Evolutionary conservation across 2,888 invertebrate genomes (phyloP).

Genomic region (Argyresthia albistria): DNA sequence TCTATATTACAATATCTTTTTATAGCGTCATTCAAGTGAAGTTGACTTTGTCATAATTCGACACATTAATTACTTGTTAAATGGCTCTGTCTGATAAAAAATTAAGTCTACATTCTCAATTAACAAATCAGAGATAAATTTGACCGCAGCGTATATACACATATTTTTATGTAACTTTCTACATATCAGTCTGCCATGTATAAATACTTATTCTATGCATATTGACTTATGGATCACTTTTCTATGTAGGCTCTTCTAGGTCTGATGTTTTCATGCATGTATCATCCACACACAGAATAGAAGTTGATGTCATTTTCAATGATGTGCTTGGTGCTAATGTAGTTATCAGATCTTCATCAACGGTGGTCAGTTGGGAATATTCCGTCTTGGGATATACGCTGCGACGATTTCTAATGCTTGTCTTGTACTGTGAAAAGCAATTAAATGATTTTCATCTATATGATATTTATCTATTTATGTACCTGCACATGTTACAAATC

Average conservation of each 20-base stretch:
- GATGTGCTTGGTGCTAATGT: slow-evolving; percentile 43
- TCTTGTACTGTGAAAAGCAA: slow-evolving; percentile 35
- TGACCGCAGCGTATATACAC: slow-evolving; percentile 8
- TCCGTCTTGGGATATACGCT: slow-evolving; percentile 45
- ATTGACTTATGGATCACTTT: slow-evolving; percentile 34
- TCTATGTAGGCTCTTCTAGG: slow-evolving; percentile 44
- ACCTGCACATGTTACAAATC: too few relatives aligned
- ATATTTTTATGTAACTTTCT: slow-evolving; percentile 42
- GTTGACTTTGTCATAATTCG: not conserved
- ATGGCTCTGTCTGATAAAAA: not conserved
- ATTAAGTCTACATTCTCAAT: too few relatives aligned
- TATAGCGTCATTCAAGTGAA: not conserved
- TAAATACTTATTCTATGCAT: slow-evolving; percentile 36
- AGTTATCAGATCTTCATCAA: slow-evolving; percentile 51
- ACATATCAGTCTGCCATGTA: slow-evolving; percentile 66
- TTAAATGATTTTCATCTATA: not conserved
- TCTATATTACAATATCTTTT: not conserved
- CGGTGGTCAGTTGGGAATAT: slow-evolving; percentile 55
- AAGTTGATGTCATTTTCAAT: slow-evolving; percentile 24
- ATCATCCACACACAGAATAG: slow-evolving; percentile 1
- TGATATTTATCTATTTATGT: too few relatives aligned
- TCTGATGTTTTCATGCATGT: slow-evolving; percentile 22
- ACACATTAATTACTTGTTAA: not conserved
- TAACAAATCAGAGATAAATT: not conserved
- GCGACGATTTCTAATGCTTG: slow-evolving; percentile 36